Evolutionary conservation across 2,888 invertebrate species (phyloP).

Genomic region (Brenthis hecate): DNA sequence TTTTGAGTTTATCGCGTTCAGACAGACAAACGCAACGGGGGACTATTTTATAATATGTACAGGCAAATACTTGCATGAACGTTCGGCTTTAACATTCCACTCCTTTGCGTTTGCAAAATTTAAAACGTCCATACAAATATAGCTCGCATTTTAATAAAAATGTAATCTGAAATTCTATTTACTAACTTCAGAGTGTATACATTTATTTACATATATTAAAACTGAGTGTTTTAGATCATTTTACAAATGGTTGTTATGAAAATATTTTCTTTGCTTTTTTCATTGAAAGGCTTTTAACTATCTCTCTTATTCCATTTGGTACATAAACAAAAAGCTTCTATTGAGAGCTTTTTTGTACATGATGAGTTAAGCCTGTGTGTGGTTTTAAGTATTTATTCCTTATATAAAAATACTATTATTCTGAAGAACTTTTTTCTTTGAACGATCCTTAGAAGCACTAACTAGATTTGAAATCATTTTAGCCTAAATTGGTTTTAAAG

Average conservation of each 20-base stretch:
- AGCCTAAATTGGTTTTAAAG: too few relatives aligned
- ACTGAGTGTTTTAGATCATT: background rate
- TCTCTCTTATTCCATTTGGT: background rate
- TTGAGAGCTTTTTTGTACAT: too few relatives aligned
- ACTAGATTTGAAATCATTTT: too few relatives aligned
- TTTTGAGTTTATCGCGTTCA: too few relatives aligned
- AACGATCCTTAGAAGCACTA: too few relatives aligned
- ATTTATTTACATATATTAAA: background rate
- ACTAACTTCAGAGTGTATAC: background rate
- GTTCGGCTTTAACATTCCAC: slow-evolving; percentile 19
- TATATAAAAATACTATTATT: too few relatives aligned
- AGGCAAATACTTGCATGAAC: slow-evolving; percentile 1
- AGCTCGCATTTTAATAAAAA: slow-evolving; percentile 22
- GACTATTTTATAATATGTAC: background rate
- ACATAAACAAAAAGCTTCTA: too few relatives aligned
- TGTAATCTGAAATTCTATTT: slow-evolving; percentile 13
- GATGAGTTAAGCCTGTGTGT: too few relatives aligned
- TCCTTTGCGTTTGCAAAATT: slow-evolving; percentile 22
- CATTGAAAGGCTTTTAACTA: background rate
- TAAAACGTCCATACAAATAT: slow-evolving; percentile 24
- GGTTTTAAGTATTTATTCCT: too few relatives aligned
- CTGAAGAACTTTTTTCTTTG: too few relatives aligned
- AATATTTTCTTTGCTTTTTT: too few relatives aligned
- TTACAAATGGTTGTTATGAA: background rate
- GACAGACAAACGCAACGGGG: background rate